Base-by-base conservation (phyloP, 2,888 invertebrate species). In the Poecilus cupreus region DNA sequence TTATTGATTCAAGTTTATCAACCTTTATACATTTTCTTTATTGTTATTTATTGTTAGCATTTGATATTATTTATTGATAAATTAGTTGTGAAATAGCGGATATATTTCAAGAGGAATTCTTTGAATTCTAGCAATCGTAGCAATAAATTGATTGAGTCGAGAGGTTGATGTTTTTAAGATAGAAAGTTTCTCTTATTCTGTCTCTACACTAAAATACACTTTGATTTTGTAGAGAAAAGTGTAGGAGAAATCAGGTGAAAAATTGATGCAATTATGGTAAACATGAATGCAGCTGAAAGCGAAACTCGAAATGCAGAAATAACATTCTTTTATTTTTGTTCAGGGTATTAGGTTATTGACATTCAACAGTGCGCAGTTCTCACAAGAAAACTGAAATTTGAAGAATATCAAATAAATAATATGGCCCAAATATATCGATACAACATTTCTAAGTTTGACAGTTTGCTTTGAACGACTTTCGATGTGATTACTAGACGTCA, bases 1-100 rank as follows among this genome's bases (percentile, higher is more conserved):
- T 68, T 37, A 68, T 37, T 68, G 64, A 68, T 68, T 60, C 64
- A 13, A 37, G 32, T 68, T 68, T 51, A 51, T 51, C 16, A 51
- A 51, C 51, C 18, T 51, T 51, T 51, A 3, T 13, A 13, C 11
- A 32, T 32, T 32, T 32, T 6, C 32, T 32, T 32, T 32, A 32
- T 32, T n/a, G 6, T 46, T 46, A 13, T 18, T 51, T 51, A 51
- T 51, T 51, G 1, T 13, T 8, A 51, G 0, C 51, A 43, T 8
- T 43, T 3, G 4, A n/a, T 26, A 26, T 3, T 3, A 3, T 2
- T 5, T 26, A 5, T 26, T 26, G 26, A 26, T 5, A 3, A 26
- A 2, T 26, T 3, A 46, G 13, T 46, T 46, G n/a, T 8, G 46
- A 46, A 46, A 46, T 46, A 46, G 11, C n/a, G n/a, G n/a, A 13